Base-by-base conservation (phyloP, 2,888 invertebrate genomes). In the Hedychridium roseum region DNA sequence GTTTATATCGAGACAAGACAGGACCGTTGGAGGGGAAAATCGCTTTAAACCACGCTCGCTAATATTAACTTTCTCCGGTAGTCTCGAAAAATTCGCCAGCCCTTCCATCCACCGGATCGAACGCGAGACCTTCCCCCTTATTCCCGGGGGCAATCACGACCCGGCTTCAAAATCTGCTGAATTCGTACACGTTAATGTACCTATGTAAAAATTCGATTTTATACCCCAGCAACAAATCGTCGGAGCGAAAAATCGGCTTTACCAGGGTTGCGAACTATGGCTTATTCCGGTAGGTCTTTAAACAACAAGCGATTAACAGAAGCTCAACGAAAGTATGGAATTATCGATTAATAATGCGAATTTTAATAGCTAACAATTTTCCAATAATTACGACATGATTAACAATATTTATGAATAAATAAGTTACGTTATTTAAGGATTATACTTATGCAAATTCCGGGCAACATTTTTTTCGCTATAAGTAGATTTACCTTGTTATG, bases 31-130 rank as follows among this genome's bases (percentile, higher is more conserved):
- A 51, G 65, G 54, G 70, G 67, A 71, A 71, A 71, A 71, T 71
- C 68, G 70, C 68, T 71, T 72, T 66, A 73, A 71, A 67, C 71
- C 61, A 60, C 58, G 51, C 60, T 55, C 56, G 66, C 73, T 72
- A 72, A 71, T 71, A 71, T 73, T 71, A 71, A 71, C 71, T 70
- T 64, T 63, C 62, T 57, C 57, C 50, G 50, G 55, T 60, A 64
- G 57, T 63, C 57, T 60, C 57, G 40, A 27, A 46, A 51, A 63
- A 67, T 63, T 63, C 54, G 48, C 51, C 32, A 55, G 57, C 50
- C 55, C 50, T 57, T 60, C 9, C 41, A 43, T 50, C 35, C 44
- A 36, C 39, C 43, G 40, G 20, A 45, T 50, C 50, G 37, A 31
- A n/a, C 35, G 21, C 41, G 17, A 43, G 45, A 43, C 47, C 38